These are phyloP conservation scores for Ctenodactylus gundi DNA, from an alignment of 2,113 vertebrate genomes.

Conservation along the genomic window DNA sequence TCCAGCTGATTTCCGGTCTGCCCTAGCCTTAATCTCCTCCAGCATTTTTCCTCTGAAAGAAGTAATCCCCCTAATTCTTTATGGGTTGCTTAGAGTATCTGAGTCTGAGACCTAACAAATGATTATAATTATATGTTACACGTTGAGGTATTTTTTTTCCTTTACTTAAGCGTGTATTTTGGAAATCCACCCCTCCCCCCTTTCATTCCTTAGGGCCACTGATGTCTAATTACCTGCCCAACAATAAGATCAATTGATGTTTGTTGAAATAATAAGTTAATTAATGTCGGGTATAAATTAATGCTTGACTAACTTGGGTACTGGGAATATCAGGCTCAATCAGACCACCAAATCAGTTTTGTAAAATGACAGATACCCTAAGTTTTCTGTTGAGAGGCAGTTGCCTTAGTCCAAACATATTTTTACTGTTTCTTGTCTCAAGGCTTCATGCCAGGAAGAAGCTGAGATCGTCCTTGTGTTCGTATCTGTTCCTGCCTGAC, in stretches of 20 bases:
- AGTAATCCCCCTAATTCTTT: too few species aligned
- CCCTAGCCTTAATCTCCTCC: too few species aligned
- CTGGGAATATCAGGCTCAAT: neutral
- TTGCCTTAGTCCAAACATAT: neutral
- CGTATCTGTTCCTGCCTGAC: neutral
- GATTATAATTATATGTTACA: too few species aligned
- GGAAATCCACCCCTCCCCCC: too few species aligned
- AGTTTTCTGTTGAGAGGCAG: neutral
- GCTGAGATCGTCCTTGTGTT: neutral
- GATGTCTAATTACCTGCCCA: too few species aligned
- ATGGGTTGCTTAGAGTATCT: too few species aligned
- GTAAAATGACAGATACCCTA: neutral
- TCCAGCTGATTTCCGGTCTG: too few species aligned
- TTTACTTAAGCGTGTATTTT: too few species aligned
- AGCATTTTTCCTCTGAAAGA: too few species aligned
- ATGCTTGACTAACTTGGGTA: neutral
- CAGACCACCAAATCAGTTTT: neutral
- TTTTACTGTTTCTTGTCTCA: neutral
- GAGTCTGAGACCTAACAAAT: too few species aligned
- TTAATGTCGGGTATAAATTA: neutral
- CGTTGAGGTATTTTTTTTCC: too few species aligned
- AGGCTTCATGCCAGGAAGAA: neutral
- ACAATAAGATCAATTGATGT: neutral
- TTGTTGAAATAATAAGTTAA: neutral
- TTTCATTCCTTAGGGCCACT: too few species aligned